Evolutionary conservation across 2,888 invertebrate genomes (phyloP), one percentile per base, ranked within the genome.

Genomic region (Ichneumon xanthorius): DNA sequence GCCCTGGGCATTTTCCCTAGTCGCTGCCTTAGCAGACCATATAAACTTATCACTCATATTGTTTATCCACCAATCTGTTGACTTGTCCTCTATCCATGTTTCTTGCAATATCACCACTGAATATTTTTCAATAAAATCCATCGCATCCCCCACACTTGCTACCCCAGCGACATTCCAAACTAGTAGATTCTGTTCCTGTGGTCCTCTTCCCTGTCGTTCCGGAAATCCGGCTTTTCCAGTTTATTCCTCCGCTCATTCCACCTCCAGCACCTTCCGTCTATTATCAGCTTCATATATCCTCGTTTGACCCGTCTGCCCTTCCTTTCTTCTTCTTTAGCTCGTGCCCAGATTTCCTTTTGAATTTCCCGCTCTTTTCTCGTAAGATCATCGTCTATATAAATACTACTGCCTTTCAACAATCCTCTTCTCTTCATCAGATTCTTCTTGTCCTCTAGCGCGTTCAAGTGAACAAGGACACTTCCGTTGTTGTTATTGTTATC

Each of bases 181-280:
- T 11, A 76, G 16, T 33, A 65, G 7, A 30, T 58, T 75, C 30
- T 26, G 14, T 26, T 5, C 19, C 19, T 9, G 19, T 68, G 77
- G 68, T 55, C 58, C 77, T 77, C 77, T 55, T 40, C 58, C 5
- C 3, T 26, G 7, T n/a, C 9, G 16, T 45, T n/a, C 58, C 40
- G 0, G 33, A 33, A 33, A 33, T 48, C 14, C 48, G 9, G 48
- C 14, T 48, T 48, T 9, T 48, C 33, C 5, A 33, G 33, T 68
- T 6, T 9, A 7, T 77, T 40, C 45, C 16, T 9, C 26, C 30
- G n/a, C 16, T 68, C 68, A n/a, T 55, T 77, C 77, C 77, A 67
- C 55, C 67, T 67, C 77, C 77, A 77, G 26, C 77, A 58, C n/a
- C 30, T 33, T 45, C 65, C 65, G 53, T 76, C 37, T 1, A 76